Conservation (phyloP, 2,797 vertebrate species). For the Gallirallus australis region DNA sequence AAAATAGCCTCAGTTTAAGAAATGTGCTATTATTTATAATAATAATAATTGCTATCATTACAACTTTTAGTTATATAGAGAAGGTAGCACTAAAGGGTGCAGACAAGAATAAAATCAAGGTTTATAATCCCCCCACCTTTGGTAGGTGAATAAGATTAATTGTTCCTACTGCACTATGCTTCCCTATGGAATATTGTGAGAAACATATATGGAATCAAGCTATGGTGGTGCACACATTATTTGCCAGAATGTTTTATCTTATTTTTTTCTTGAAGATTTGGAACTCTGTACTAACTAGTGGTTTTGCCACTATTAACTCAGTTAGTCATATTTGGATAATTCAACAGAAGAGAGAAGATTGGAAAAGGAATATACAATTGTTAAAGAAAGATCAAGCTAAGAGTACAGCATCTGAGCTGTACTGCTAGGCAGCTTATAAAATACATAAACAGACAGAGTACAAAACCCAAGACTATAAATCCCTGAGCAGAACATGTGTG, state of each 20-base stretch:
- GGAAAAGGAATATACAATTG: not conserved
- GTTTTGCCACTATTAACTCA: not conserved
- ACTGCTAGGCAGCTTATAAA: not conserved
- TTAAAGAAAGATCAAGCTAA: not conserved
- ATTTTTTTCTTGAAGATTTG: not conserved
- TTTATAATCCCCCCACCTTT: not conserved
- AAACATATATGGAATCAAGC: not conserved
- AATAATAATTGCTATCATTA: not conserved
- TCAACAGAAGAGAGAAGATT: not conserved
- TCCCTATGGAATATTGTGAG: not conserved
- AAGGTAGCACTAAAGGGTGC: not conserved
- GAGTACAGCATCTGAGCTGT: not conserved
- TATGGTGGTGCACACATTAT: not conserved
- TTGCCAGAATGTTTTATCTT: not conserved
- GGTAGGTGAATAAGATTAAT: not conserved
- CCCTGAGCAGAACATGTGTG: not conserved
- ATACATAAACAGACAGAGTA: not conserved
- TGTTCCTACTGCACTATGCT: not conserved
- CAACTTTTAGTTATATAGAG: not conserved
- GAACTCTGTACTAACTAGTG: not conserved
- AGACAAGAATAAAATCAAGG: not conserved
- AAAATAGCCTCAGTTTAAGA: conserved; percentile 16
- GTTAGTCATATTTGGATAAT: not conserved
- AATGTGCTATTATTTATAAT: not conserved
- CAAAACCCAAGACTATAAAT: not conserved